Percentiles rank a stretch among this genome's conserved stretches.
Evolutionary conservation across 1,140 invertebrate genomes (phyloP).

Genomic region (Steinernema khuongi): DNA sequence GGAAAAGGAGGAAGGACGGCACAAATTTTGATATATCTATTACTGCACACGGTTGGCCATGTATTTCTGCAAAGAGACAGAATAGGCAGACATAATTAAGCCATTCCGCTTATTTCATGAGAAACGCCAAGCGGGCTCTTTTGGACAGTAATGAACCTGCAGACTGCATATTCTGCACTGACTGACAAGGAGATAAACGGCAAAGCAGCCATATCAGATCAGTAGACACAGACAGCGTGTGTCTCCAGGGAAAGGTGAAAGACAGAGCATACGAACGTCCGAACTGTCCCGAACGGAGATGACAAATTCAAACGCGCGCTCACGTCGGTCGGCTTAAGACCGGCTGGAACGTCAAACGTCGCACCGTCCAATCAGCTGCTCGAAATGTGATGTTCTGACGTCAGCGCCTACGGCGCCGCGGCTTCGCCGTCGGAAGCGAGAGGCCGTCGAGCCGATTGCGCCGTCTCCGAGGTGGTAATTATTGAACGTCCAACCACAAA

Average conservation of each 20-base stretch:
- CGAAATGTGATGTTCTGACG: conserved; percentile 5
- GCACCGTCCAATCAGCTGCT: conserved; percentile 1
- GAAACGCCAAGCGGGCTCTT: too few species aligned
- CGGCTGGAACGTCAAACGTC: background rate
- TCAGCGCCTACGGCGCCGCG: conserved; percentile 2
- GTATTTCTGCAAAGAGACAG: too few species aligned
- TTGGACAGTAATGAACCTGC: too few species aligned
- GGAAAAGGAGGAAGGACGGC: too few species aligned
- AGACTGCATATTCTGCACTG: background rate
- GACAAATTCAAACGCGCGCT: background rate
- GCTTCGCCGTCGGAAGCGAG: background rate
- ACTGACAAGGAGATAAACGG: background rate
- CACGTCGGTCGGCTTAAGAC: background rate
- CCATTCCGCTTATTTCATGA: too few species aligned
- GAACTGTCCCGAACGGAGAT: background rate
- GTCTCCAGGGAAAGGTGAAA: background rate
- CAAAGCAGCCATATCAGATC: background rate
- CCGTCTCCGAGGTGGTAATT: background rate
- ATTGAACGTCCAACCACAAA: too few species aligned
- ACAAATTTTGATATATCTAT: too few species aligned
- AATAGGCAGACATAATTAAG: too few species aligned
- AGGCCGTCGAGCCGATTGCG: background rate
- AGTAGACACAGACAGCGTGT: background rate
- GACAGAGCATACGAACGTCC: background rate
- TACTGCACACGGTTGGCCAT: too few species aligned